These are phyloP conservation scores for Micoletzkya japonica DNA, from an alignment of 2,888 invertebrate species.

Conservation along the genomic window DNA sequence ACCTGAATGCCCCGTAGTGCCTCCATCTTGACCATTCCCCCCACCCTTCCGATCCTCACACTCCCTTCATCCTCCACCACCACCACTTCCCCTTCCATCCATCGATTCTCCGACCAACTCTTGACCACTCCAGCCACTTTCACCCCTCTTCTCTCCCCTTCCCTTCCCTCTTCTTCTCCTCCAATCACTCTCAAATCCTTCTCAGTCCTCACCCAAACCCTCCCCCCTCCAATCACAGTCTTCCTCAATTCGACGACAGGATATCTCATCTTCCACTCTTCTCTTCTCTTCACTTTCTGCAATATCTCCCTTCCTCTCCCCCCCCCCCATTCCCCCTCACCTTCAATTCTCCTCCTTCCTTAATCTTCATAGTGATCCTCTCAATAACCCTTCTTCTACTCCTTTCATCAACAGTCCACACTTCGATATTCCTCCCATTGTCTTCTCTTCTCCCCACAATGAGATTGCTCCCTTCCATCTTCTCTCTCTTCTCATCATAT, in stretches of 20 bases:
- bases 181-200: not conserved
- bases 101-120: slow-evolving; percentile 31
- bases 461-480: not conserved
- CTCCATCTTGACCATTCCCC: slow-evolving; percentile 28
- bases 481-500: not conserved
- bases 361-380: slow-evolving; percentile 29
- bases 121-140: slow-evolving; percentile 12
- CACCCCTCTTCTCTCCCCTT: not conserved
- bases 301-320: not conserved
- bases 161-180: not conserved
- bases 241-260: slow-evolving; percentile 7
- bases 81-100: slow-evolving; percentile 30
- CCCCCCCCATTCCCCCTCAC: not conserved
- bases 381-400: slow-evolving; percentile 34
- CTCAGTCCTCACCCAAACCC: slow-evolving; percentile 6
- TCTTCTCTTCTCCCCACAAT: not conserved
- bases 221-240: slow-evolving; percentile 1
- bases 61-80: slow-evolving; percentile 34
- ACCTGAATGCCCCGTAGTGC: not conserved
- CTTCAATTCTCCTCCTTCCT: slow-evolving; percentile 4
- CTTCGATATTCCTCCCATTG: slow-evolving; percentile 14
- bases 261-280: not conserved
- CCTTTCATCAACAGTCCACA: slow-evolving; percentile 42
- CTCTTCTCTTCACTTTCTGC: not conserved
- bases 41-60: slow-evolving; percentile 24